These are phyloP conservation scores for Dicranocentrus wangi DNA, from an alignment of 2,888 invertebrate genomes.

Conservation along the genomic window DNA sequence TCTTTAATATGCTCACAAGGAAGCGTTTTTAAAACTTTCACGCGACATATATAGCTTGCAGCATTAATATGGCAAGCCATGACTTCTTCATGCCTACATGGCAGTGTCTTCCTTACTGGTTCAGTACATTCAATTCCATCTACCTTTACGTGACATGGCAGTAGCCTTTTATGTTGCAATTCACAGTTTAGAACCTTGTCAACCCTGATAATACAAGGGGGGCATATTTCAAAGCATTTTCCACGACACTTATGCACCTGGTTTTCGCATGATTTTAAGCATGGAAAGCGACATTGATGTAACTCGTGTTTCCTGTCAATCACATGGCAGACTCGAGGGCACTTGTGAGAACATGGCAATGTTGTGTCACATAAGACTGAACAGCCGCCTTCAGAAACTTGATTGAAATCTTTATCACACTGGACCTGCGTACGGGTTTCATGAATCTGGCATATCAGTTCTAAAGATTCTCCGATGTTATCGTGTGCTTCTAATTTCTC, in stretches of 20 bases:
- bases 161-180: not conserved
- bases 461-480: conserved; percentile 66
- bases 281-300: conserved; percentile 77
- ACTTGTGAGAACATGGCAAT: conserved; percentile 81
- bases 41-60: too few relatives aligned
- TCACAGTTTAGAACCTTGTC: not conserved
- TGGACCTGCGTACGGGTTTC: conserved; percentile 46
- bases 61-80: too few relatives aligned
- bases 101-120: not conserved
- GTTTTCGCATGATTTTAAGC: conserved; percentile 73
- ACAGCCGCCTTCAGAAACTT: conserved; percentile 80
- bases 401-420: conserved; percentile 53
- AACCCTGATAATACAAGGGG: not conserved
- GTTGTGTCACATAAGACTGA: conserved; percentile 77
- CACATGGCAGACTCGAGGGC: conserved; percentile 79
- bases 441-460: conserved; percentile 72
- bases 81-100: conserved; percentile 4
- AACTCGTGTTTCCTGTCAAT: conserved; percentile 77
- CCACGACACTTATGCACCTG: conserved; percentile 48
- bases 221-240: not conserved
- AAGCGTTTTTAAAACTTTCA: too few relatives aligned
- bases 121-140: not conserved
- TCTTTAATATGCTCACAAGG: too few relatives aligned
- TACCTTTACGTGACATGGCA: not conserved
- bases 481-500: conserved; percentile 64